Evolutionary conservation across 23 tunicate species (phyloP), one percentile per base, ranked within the genome.

Genomic region (Pegea sp.): DNA sequence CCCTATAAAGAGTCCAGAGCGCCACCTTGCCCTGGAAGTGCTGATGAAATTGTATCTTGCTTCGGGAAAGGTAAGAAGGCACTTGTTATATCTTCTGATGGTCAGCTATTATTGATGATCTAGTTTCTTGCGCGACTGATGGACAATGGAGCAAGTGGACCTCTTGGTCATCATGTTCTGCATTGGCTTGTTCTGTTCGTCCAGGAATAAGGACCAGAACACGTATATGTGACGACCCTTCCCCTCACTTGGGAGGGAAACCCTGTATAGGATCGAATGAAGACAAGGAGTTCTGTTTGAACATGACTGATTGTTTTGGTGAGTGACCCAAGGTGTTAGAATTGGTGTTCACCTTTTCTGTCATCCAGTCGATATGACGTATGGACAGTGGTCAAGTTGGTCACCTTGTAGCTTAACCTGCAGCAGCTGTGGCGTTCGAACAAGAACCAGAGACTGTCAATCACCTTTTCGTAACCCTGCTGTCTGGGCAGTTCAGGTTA

Each of bases 61-160:
- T 24, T 27, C 13, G 62, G 42, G 8, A 43, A 28, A 7, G 63
- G 71, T 66, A n/a, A 43, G 23, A 38, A 11, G 46, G n/a, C n/a
- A n/a, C n/a, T n/a, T n/a, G n/a, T n/a, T n/a, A n/a, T 38, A 38
- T 38, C 16, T 38, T 38, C 11, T 16, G 46, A 38, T 16, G 46
- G 46, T 38, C 16, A 38, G 11, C 46, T 8, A 11, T 38, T 38
- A 16, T 38, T 38, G 11, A 8, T 11, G 11, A 38, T 38, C 16
- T 8, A 16, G 13, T 38, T 38, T 8, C 46, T 38, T 71, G 78
- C 57, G 51, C 75, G 11, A 52, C 55, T 5, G 44, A 76, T 54
- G 87, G 75, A 43, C 43, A 34, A 22, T 67, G 75, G 75, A 33
- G 69, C 21, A 56, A 42, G 6, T 68, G 74, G 72, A 26, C 31